A percentile compares a stretch with the other conserved stretches of the same genome.
These are phyloP conservation scores for Oreocharis arfaki DNA, from an alignment of 2,113 vertebrate species.

Conservation along the genomic window DNA sequence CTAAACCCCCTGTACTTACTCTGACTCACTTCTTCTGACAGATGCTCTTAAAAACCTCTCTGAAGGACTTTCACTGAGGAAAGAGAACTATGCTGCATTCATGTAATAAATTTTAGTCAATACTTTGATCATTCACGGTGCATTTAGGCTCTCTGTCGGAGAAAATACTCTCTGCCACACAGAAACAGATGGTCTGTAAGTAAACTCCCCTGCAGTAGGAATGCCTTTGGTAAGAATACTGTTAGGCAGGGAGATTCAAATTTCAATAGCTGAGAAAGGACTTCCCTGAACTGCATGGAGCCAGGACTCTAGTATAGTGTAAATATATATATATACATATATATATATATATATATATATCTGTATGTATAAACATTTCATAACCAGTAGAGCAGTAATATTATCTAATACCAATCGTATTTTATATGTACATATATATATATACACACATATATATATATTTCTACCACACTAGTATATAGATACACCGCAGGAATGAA, in stretches of 20 bases:
- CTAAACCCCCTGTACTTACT: not conserved
- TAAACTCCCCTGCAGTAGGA: not conserved
- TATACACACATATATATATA: too few species aligned
- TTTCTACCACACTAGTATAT: not conserved
- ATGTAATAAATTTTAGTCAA: not conserved
- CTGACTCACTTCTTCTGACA: not conserved
- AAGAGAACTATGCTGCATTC: not conserved
- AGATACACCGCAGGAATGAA: not conserved
- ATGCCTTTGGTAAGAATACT: not conserved
- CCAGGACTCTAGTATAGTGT: not conserved
- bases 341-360: too few species aligned
- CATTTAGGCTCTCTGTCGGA: not conserved
- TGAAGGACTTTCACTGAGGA: not conserved
- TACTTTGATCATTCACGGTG: not conserved
- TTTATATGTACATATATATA: not conserved
- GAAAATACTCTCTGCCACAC: not conserved
- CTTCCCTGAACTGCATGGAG: not conserved
- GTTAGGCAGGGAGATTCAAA: not conserved
- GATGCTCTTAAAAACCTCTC: not conserved
- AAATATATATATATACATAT: not conserved
- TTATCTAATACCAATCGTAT: not conserved
- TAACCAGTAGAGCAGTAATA: not conserved
- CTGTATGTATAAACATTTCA: fast-evolving
- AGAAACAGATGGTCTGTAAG: not conserved
- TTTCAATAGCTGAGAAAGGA: not conserved